Evolutionary conservation across 2,797 vertebrate genomes (phyloP), one percentile per base, ranked within the genome.

Genomic region (Onychomys leucogaster): DNA sequence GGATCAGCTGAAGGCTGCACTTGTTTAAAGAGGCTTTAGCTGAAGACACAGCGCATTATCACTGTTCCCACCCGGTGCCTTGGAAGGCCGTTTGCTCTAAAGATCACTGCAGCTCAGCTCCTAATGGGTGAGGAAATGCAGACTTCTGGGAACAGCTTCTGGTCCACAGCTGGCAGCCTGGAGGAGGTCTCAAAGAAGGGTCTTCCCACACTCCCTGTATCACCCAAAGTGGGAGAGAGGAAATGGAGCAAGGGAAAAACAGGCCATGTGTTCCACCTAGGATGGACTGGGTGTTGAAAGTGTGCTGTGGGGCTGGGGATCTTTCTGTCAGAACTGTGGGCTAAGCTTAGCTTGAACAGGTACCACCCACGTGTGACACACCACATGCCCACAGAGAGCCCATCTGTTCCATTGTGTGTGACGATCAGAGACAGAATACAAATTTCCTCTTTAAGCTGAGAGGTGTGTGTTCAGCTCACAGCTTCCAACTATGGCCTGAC

Each of bases 1-100:
- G 4, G 61, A 95, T 98, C 94, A 9, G 78, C 76, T 41, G 57
- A 27, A 27, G 67, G 73, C 46, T 52, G 52, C 14, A 32, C 32
- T 27, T 97, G 89, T 94, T 94, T 92, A 65, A 84, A 90, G 59
- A 90, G 80, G 87, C 90, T 71, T 92, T 73, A n/a, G 55, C 77
- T 37, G 97, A 89, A 75, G 84, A 2, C 7, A 97, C 82, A 75
- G 41, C 13, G 1, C 91, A 0, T 97, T 94, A 92, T 95, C 94
- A 29, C 83, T 0, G 0, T 89, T 95, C 91, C 77, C 0, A 0
- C 93, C 55, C 34, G 37, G 6, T 32, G 86, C 46, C 46, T 77
- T 63, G 69, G 83, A 52, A 14, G 77, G 92, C 76, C 0, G 0
- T 87, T 96, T 85, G 16, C 95, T 91, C 90, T 77, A 73, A 96